Evolutionary conservation across 2,888 invertebrate species (phyloP), one percentile per base, ranked within the genome.

Genomic region (Brassicogethes aeneus): DNA sequence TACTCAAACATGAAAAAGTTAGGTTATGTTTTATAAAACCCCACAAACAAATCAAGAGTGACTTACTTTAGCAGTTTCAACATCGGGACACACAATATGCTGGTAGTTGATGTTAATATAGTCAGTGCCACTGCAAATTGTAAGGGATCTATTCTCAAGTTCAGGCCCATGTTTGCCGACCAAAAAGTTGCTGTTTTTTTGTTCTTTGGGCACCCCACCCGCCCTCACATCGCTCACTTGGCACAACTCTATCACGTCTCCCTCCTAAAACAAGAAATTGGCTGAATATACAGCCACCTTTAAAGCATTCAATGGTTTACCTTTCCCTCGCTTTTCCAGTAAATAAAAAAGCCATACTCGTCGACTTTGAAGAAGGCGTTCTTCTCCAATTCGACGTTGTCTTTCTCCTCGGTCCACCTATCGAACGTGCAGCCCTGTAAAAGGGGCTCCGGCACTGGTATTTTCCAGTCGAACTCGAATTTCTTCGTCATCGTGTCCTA

Each of bases 41-140:
- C n/a, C n/a, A n/a, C n/a, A n/a, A n/a, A n/a, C n/a, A n/a, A n/a
- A n/a, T n/a, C n/a, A n/a, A n/a, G n/a, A n/a, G n/a, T n/a, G n/a
- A n/a, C n/a, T n/a, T 74, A 95, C 96, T 85, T 91, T 93, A 34
- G 97, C 96, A 14, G 87, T 90, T 50, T 85, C 87, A 13, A 87
- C 81, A 71, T 93, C 91, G 10, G 92, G 86, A 63, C 94, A 96
- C 46, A 97, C 88, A 55, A 99, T 86, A 69, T 95, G 95, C 60
- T 95, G 94, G 70, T 95, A 95, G 70, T 88, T 94, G 66, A 97
- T 94, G 71, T 96, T 97, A 65, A 99, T 99, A 69, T 99, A 90
- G 71, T 99, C 99, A 12, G 92, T 90, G 8, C 97, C 97, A 62
- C 94, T 94, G 70, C 97, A 97, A 61, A 99, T 91, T 45, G 96